Base-by-base conservation (phyloP, 1,140 invertebrate species). In the Drosophila albomicans region DNA sequence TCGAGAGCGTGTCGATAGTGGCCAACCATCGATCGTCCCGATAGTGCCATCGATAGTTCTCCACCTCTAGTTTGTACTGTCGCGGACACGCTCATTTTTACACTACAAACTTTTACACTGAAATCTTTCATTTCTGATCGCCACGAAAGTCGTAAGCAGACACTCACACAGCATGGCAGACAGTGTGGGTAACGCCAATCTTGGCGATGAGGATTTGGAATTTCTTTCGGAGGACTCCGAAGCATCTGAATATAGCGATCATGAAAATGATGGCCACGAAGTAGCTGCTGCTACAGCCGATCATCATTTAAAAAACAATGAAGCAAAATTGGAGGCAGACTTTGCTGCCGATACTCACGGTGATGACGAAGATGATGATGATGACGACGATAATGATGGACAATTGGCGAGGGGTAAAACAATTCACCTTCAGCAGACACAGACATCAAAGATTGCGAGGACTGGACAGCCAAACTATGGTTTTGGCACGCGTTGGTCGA, bases 401-500 rank as follows among this genome's bases (percentile, higher is more conserved):
- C 11, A 51, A 13, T n/a, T 5, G 11, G 49, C 35, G 8, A 11
- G 1, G n/a, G 28, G 11, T 28, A 5, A 25, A 20, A 3, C 48
- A 5, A 15, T 25, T 30, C 11, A 41, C 8, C 32, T 38, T n/a
- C 56, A 48, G 2, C 54, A 72, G 10, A 30, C 52, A 25, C 57
- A 54, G 20, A 25, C 20, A 25, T 10, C 28, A 57, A 28, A 48
- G 11, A 28, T 48, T 35, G n/a, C 7, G 46, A 45, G 20, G 11
- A 38, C 46, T 5, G 45, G 35, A 4, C 69, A 71, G 65, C 54
- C 79, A 0, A 91, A 78, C 7, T 91, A 81, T 74, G 91, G 89
- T 2, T 91, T 85, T 38, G 89, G 89, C 1, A 92, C 92, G 48
- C 79, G 91, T 1, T 92, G 91, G 91, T 92, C 91, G 1, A 91